Base-by-base conservation (phyloP, 2,113 vertebrate genomes). In the Chaenogobius annularis region DNA sequence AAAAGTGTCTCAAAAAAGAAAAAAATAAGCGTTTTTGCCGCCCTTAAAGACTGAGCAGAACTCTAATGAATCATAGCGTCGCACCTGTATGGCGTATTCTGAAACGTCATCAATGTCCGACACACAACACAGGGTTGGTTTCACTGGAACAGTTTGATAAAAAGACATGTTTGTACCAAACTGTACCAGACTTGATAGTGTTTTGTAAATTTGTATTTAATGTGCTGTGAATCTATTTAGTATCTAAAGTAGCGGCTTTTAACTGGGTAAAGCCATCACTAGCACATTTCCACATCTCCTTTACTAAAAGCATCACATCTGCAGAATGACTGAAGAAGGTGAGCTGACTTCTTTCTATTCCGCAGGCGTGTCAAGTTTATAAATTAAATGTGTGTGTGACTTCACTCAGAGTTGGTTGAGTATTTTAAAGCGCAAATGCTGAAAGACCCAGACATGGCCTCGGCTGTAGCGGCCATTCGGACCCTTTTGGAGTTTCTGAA, bases 391-490 rank as follows among this genome's bases (percentile, higher is more conserved):
- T 70, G 13, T 58, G 63, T 79, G 23, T 22, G n/a, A 31, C 15
- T 20, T 14, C 4, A 78, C 0, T 40, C 89, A 98, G 97, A 96
- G 61, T 79, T 99, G 77, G 94, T 97, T 72, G 92, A 95, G 82
- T 95, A 97, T 66, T 99, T 99, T 87, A 87, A 94, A 87, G 92
- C 89, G 31, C 97, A 97, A 87, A 95, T 95, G 88, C 93, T 86
- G 77, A 90, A 93, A 31, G 94, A 98, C 35, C 94, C 95, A 22
- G 95, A 95, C 80, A 94, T 95, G 61, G 95, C 97, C 37, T 97
- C 97, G 3, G 97, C 96, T 1, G 97, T 98, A 74, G 96, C 96
- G 1, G 97, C 97, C 7, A 98, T 99, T 75, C 93, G 92, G 10
- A 96, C 95, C 0, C 86, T 98, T 83, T 92, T 99, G 66, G 96